Evolutionary conservation across 1,140 invertebrate genomes (phyloP), one percentile per base, ranked within the genome.

Genomic region (Brachionus plicatilis): DNA sequence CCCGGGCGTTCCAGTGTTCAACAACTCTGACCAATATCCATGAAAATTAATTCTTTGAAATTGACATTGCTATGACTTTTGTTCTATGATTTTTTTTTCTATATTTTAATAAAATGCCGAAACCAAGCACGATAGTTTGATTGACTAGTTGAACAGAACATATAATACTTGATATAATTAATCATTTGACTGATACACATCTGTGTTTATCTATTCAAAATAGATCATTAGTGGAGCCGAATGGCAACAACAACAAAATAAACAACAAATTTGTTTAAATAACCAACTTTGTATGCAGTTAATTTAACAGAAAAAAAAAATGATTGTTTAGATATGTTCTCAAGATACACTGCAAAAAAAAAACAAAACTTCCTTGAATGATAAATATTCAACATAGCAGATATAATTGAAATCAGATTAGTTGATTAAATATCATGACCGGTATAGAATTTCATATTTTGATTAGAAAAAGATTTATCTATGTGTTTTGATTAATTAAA

Each of bases 361-460:
- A 53, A 53, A 60, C 17, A 60, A 60, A 24, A 60, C 20, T 60
- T 60, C 20, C 20, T 20, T 27, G 4, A 60, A 60, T 20, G 53
- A 60, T 60, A 60, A 60, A 60, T 60, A 60, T 60, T 60, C 8
- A 24, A 27, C 17, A 60, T 60, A 60, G 53, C 53, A 60, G 17
- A 60, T 12, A 33, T 68, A 68, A 68, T 68, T 68, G 33, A 41
- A 68, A 68, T 68, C 66, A 68, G 66, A 68, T 68, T 17, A 24
- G 20, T 60, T 60, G 53, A 60, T 60, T 60, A 33, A 68, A 68
- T 68, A 68, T 68, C 66, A 68, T 68, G 66, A 68, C 66, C 66
- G 66, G 33, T 68, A 68, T 68, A 4, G 66, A 68, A 68, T 68
- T 68, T 68, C 66, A 68, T 60, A 20, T 60, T 60, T 60, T 20